phyloP scores from a whole-genome alignment of 2,113 vertebrate genomes.

The Parotia lawesii region DNA sequence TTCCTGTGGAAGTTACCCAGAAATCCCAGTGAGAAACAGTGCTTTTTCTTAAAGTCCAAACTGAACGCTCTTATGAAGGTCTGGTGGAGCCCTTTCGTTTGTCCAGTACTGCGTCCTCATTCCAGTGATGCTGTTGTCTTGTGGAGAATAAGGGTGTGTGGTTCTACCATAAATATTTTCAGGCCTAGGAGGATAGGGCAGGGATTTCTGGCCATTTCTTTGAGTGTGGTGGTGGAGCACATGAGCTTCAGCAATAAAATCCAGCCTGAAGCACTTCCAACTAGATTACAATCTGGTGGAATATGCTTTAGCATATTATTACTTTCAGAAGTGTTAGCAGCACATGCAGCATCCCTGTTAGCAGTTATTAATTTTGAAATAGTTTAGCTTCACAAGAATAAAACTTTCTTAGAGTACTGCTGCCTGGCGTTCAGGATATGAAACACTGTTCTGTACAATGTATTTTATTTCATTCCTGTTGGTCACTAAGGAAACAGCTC shows the following conservation, averaged over 20 bases:
- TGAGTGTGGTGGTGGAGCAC: not conserved
- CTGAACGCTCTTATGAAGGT: rapidly evolving
- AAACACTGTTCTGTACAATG: not conserved
- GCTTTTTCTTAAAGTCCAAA: not conserved
- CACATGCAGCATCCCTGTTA: not conserved
- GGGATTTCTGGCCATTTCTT: not conserved
- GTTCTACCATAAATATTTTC: not conserved
- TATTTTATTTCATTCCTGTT: not conserved
- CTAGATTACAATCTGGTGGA: not conserved
- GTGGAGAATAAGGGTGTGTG: rapidly evolving
- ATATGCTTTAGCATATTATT: not conserved
- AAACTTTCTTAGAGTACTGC: not conserved
- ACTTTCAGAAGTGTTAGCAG: not conserved
- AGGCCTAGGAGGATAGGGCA: not conserved
- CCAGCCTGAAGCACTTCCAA: not conserved
- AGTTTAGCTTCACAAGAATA: not conserved
- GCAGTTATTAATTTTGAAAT: not conserved
- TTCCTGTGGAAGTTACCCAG: not conserved
- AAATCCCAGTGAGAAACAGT: not conserved
- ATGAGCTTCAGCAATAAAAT: not conserved
- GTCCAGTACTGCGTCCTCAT: not conserved
- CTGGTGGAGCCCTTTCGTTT: not conserved
- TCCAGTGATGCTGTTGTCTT: not conserved
- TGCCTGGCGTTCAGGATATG: not conserved
- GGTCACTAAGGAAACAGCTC: not conserved